phyloP scores from a whole-genome alignment of 2,113 vertebrate species.

The Epinephelus fuscoguttatus region DNA sequence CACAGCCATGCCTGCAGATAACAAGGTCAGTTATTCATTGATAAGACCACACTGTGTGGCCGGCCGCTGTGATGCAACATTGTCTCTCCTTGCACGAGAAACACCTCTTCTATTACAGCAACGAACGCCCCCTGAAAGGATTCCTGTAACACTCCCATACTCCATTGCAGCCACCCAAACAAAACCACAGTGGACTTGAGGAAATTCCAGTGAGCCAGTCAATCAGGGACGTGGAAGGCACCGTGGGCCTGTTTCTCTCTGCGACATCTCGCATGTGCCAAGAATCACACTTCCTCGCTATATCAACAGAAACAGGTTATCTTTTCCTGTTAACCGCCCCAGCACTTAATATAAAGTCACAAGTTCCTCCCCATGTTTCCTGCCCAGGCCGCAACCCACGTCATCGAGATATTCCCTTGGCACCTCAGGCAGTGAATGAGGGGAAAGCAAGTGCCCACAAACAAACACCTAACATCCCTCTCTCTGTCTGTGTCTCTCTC shows the following conservation, averaged over 20 bases:
- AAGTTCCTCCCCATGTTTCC: slow-evolving; percentile 84
- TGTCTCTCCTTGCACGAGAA: slow-evolving; percentile 33
- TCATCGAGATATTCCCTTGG: slow-evolving; percentile 78
- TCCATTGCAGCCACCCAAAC: slow-evolving; percentile 66
- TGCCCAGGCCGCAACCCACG: slow-evolving; percentile 82
- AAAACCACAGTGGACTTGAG: slow-evolving; percentile 62
- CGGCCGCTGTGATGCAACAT: slow-evolving; percentile 39
- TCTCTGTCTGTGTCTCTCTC: slow-evolving; percentile 12
- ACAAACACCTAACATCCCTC: slow-evolving; percentile 68
- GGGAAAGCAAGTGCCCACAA: slow-evolving; percentile 61
- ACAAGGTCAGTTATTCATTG: not conserved
- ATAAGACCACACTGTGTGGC: not conserved
- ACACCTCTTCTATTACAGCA: slow-evolving; percentile 29
- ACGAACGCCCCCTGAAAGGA: slow-evolving; percentile 59
- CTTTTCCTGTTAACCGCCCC: slow-evolving; percentile 84
- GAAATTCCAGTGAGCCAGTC: slow-evolving; percentile 70
- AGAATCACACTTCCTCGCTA: slow-evolving; percentile 77
- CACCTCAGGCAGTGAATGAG: slow-evolving; percentile 52
- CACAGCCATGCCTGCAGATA: not conserved
- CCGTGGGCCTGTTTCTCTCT: slow-evolving; percentile 45
- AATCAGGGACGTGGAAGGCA: slow-evolving; percentile 57
- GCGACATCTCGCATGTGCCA: slow-evolving; percentile 63
- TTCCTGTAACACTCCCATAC: slow-evolving; percentile 59
- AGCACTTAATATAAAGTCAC: slow-evolving; percentile 86
- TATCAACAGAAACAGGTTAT: slow-evolving; percentile 79